Evolutionary conservation across 2,888 invertebrate genomes (phyloP), one percentile per base, ranked within the genome.

Genomic region (Folsomia candida): DNA sequence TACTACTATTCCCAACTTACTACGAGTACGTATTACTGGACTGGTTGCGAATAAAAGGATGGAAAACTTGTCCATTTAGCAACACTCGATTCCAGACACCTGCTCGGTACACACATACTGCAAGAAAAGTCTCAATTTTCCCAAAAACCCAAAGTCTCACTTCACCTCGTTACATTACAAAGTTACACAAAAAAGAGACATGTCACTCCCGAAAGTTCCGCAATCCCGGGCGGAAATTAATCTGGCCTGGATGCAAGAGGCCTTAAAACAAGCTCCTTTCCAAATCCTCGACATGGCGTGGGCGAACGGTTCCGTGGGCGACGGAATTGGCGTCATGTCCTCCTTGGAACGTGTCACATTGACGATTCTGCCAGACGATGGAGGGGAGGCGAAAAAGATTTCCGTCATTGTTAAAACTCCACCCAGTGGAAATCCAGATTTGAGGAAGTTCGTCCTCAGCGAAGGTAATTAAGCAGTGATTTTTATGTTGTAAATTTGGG

Each of bases 401-500:
- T 51, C 54, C 51, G 27, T 71, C 18, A 61, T 75, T 51, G 54
- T 75, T 20, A 75, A 75, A 62, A 72, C 72, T 18, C 70, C 72
- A 22, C 72, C 75, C 20, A 62, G 47, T 20, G 61, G 67, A 58
- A 51, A 67, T 37, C 63, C 70, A 51, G 51, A 65, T 22, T 22
- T 59, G 22, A 60, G 67, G 20, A 54, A 29, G 37, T 70, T 64
- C 58, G 67, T 70, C 24, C 65, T 70, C 37, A 64, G 51, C 27
- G 67, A 69, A 24, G 72, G 54, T 54, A 54, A 54, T 20, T 54
- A 54, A 22, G 6, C 6, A 54, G n/a, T 54, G 9, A 47, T 47
- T 47, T 47, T 47, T 47, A 47, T 11, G 47, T 54, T 54, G 54
- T 14, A 22, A 54, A 6, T 54, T 54, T 54, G 54, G 22, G 37